These are phyloP conservation scores for Musca vetustissima DNA, from an alignment of 1,140 invertebrate species.

Conservation along the genomic window DNA sequence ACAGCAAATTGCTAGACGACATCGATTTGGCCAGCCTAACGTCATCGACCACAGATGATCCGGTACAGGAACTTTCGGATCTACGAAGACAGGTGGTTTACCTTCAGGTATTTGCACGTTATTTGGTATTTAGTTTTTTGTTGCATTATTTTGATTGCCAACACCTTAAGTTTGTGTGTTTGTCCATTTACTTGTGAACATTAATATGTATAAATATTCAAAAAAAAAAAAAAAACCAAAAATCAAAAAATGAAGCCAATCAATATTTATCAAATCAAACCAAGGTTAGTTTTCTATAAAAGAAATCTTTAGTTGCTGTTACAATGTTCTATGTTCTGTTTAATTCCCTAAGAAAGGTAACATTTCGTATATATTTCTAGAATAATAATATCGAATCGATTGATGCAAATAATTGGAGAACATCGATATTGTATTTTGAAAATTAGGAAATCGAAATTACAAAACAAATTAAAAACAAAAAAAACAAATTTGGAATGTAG, in stretches of 20 bases:
- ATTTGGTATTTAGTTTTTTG: constrained; percentile 27
- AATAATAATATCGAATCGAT: neutral
- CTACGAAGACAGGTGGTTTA: constrained; percentile 76
- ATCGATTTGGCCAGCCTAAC: constrained; percentile 58
- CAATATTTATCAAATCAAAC: neutral
- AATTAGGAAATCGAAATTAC: neutral
- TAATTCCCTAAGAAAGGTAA: constrained; percentile 9
- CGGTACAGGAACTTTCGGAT: constrained; percentile 70
- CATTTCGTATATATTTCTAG: neutral
- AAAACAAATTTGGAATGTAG: no score
- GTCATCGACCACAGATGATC: constrained; percentile 58
- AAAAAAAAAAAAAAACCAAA: constrained; percentile 61
- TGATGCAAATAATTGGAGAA: neutral
- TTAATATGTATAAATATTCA: constrained; percentile 12
- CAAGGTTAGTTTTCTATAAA: neutral
- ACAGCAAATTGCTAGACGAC: constrained; percentile 61
- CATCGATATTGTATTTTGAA: neutral
- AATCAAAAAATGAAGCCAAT: neutral
- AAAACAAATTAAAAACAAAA: no score
- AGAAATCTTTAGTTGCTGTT: constrained; percentile 10
- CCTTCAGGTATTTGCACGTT: constrained; percentile 65
- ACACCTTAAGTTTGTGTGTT: constrained; percentile 31
- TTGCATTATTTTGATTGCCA: constrained; percentile 11
- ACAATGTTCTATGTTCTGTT: neutral
- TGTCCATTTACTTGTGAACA: constrained; percentile 27